Conservation (phyloP, 2,113 vertebrate genomes). For the Anolis carolinensis region DNA sequence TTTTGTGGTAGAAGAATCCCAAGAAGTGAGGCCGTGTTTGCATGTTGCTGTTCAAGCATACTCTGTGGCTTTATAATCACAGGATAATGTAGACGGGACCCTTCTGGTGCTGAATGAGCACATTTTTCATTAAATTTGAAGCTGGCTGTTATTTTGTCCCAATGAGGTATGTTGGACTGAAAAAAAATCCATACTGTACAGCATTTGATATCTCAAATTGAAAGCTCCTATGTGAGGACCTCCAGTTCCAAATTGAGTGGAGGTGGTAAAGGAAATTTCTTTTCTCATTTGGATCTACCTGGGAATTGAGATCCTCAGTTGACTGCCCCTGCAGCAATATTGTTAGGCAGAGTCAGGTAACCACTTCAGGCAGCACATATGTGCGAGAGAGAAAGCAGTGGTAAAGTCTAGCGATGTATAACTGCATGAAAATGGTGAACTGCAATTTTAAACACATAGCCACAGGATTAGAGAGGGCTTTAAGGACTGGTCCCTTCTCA, state of each 20-base stretch:
- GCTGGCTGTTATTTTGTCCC: not conserved
- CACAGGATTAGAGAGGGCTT: not conserved
- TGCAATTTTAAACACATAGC: not conserved
- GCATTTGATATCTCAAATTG: not conserved
- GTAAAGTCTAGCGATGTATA: too few species aligned
- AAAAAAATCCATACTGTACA: not conserved
- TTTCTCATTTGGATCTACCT: not conserved
- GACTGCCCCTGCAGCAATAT: too few species aligned
- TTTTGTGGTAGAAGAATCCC: constrained; percentile 24
- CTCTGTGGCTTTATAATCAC: not conserved
- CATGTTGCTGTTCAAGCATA: not conserved
- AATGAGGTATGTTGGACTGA: not conserved
- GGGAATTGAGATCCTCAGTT: not conserved
- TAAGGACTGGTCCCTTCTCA: not conserved
- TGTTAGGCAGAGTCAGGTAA: too few species aligned
- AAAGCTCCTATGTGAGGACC: not conserved
- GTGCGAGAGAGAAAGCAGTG: too few species aligned
- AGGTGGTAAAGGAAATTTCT: not conserved
- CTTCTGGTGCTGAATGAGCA: not conserved
- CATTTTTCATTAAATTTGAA: not conserved
- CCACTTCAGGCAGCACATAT: too few species aligned
- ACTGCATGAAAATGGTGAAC: not conserved
- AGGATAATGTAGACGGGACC: not conserved
- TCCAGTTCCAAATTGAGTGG: not conserved
- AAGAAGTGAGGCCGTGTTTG: constrained; percentile 1